These are phyloP conservation scores for Acrossocheilus fasciatus DNA, from an alignment of 2,797 vertebrate species.

Conservation along the genomic window DNA sequence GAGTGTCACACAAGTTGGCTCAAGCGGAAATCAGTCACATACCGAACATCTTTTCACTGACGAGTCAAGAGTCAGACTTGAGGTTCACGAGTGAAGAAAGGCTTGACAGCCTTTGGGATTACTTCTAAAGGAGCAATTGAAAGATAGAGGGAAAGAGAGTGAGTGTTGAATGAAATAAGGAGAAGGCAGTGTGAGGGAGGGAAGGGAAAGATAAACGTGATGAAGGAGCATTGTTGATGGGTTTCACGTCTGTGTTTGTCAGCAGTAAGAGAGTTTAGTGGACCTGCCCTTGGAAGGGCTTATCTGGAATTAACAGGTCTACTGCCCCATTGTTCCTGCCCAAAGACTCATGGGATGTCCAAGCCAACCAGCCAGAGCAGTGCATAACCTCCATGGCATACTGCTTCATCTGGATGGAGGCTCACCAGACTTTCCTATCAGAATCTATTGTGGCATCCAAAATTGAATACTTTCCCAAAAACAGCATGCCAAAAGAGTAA, in stretches of 20 bases:
- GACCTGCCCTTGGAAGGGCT: constrained; percentile 57
- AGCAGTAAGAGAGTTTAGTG: constrained; percentile 56
- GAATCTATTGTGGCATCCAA: neutral
- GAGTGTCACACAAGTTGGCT: constrained; percentile 29
- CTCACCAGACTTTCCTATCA: constrained; percentile 19
- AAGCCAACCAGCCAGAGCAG: constrained; percentile 26
- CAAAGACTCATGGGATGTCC: constrained; percentile 52
- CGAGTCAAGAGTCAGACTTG: constrained; percentile 9
- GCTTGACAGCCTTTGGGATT: constrained; percentile 48
- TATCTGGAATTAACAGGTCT: constrained; percentile 62
- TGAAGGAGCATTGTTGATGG: constrained; percentile 49
- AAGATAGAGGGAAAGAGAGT: neutral
- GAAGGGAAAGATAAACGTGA: no score
- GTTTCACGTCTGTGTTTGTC: constrained; percentile 59
- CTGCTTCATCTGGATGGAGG: constrained; percentile 45
- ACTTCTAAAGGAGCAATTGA: constrained; percentile 43
- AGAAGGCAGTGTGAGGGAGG: no score
- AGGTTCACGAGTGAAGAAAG: constrained; percentile 51
- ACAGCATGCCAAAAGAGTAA: neutral
- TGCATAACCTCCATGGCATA: neutral
- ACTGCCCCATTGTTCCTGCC: constrained; percentile 42
- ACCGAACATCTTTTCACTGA: constrained; percentile 22
- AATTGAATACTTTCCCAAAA: neutral
- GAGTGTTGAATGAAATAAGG: no score
- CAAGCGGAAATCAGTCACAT: constrained; percentile 42